phyloP scores from a whole-genome alignment of 2,113 vertebrate species.

The Poeciliopsis occidentalis region DNA sequence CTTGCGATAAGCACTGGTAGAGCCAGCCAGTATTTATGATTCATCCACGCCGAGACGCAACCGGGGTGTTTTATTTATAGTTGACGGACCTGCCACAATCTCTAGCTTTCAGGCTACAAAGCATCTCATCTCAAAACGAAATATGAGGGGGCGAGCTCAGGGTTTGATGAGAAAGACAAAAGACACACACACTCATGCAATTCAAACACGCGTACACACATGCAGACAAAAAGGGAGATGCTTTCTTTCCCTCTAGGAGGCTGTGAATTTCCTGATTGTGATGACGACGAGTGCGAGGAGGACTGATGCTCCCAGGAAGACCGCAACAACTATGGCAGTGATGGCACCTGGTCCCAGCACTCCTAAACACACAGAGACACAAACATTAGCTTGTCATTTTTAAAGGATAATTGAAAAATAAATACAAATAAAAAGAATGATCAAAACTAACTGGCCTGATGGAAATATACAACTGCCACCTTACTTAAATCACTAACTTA shows the following conservation, averaged over 20 bases:
- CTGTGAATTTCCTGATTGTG: slow-evolving; percentile 91
- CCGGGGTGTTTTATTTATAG: slow-evolving; percentile 7
- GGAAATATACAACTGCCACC: no score
- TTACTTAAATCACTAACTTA: no score
- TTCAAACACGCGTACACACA: not conserved
- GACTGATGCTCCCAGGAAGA: slow-evolving; percentile 93
- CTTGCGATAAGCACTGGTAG: slow-evolving; percentile 58
- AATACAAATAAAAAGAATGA: no score
- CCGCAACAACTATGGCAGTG: slow-evolving; percentile 94
- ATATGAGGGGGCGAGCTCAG: not conserved
- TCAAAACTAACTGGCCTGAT: no score
- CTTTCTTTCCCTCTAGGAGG: slow-evolving; percentile 76
- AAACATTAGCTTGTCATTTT: not conserved
- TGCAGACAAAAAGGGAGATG: not conserved
- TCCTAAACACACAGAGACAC: slow-evolving; percentile 74
- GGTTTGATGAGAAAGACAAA: slow-evolving; percentile 7
- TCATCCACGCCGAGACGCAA: slow-evolving; percentile 19
- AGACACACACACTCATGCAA: slow-evolving; percentile 13
- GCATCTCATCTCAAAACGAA: slow-evolving; percentile 1
- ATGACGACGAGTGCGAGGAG: slow-evolving; percentile 92
- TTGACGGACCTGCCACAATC: slow-evolving; percentile 59
- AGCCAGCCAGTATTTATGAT: slow-evolving; percentile 68
- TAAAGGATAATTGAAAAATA: no score
- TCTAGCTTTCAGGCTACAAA: slow-evolving; percentile 41
- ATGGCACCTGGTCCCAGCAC: slow-evolving; percentile 92